These are phyloP conservation scores for Drosophila multiciliata DNA, from an alignment of 2,888 invertebrate genomes.

Conservation along the genomic window DNA sequence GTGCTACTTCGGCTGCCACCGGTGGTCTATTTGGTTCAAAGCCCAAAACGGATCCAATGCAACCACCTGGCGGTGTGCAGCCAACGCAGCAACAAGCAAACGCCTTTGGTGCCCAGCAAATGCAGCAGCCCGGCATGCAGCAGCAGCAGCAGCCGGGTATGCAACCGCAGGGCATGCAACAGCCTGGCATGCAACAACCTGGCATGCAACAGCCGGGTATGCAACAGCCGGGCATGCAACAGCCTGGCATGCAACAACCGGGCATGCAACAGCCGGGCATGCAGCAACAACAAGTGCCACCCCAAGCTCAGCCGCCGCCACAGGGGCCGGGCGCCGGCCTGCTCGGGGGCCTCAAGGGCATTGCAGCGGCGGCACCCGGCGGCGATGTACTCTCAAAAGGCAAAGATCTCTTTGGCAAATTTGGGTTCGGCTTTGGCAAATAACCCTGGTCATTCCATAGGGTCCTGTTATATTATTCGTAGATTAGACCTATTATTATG, in stretches of 20 bases:
- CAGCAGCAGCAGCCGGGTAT: conserved; percentile 41
- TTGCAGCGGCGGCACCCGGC: conserved; percentile 93
- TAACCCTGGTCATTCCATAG: conserved; percentile 86
- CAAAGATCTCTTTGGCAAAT: conserved; percentile 92
- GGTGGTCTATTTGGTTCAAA: conserved; percentile 85
- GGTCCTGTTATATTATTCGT: conserved; percentile 82
- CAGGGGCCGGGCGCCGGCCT: conserved; percentile 91
- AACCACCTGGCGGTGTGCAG: conserved; percentile 85
- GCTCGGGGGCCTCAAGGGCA: conserved; percentile 95
- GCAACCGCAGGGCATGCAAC: conserved; percentile 76
- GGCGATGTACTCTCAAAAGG: conserved; percentile 96
- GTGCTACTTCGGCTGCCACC: conserved; percentile 85
- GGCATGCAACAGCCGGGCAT: conserved; percentile 51
- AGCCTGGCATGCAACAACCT: conserved; percentile 48
- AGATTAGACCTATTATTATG: conserved; percentile 80
- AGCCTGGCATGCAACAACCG: conserved; percentile 30
- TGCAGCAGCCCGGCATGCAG: conserved; percentile 64
- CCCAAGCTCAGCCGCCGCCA: conserved; percentile 84
- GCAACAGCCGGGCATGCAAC: conserved; percentile 68
- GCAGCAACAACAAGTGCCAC: conserved; percentile 85
- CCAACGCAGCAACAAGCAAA: conserved; percentile 84
- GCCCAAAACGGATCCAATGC: conserved; percentile 86
- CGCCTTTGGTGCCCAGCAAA: conserved; percentile 83
- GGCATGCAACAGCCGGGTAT: conserved; percentile 51
- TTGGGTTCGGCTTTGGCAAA: conserved; percentile 95